Evolutionary conservation across 2,888 invertebrate species (phyloP).

Genomic region (Cheilosia variabilis): DNA sequence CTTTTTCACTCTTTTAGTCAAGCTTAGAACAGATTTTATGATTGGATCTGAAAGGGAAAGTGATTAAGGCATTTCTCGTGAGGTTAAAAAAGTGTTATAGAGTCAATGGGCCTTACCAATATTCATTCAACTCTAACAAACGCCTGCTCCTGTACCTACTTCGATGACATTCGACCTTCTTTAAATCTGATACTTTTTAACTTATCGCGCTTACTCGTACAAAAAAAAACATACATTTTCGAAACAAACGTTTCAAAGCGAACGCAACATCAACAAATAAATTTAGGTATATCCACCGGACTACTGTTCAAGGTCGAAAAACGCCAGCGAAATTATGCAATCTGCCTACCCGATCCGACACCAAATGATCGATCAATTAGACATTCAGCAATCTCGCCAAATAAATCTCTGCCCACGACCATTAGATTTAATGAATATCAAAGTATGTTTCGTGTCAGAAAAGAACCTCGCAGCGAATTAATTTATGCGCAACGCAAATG

Average conservation of each 20-base stretch:
- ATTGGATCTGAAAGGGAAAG: too few species aligned
- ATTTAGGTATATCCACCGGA: background rate
- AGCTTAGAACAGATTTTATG: too few species aligned
- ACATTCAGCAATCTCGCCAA: background rate
- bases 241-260: background rate
- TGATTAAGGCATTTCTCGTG: too few species aligned
- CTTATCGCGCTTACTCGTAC: too few species aligned
- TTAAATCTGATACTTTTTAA: too few species aligned
- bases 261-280: background rate
- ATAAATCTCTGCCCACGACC: constrained; percentile 19
- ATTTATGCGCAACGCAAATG: constrained; percentile 40
- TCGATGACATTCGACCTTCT: too few species aligned
- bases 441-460: background rate
- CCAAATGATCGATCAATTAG: constrained; percentile 5
- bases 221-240: too few species aligned
- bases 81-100: too few species aligned
- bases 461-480: constrained; percentile 1
- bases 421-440: constrained; percentile 8
- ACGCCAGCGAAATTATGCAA: background rate
- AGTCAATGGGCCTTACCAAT: too few species aligned
- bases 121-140: too few species aligned
- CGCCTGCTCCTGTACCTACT: too few species aligned
- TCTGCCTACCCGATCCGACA: background rate
- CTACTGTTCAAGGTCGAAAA: constrained; percentile 6
- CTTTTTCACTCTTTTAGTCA: too few species aligned